Evolutionary conservation across 2,113 vertebrate species (phyloP).

Genomic region (Notiomystis cincta): DNA sequence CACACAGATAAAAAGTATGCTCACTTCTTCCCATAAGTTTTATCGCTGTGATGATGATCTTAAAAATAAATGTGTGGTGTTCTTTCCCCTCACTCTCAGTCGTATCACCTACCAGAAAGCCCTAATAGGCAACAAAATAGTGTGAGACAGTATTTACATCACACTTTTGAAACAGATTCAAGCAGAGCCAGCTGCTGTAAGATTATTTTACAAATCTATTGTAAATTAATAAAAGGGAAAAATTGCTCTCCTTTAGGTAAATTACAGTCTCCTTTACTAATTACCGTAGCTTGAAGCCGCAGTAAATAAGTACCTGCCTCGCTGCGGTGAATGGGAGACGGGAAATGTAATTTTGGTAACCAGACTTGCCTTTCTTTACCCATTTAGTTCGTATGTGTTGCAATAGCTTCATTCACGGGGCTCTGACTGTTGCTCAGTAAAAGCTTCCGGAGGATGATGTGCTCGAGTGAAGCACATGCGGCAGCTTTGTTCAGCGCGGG

Average conservation of each 20-base stretch:
- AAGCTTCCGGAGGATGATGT: background rate
- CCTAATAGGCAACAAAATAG: constrained; percentile 48
- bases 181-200: constrained; percentile 45
- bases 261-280: background rate
- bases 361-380: background rate
- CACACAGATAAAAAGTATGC: background rate
- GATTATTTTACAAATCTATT: constrained; percentile 52
- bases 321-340: background rate
- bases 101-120: constrained; percentile 53
- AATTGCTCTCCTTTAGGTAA: background rate
- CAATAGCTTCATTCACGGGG: background rate
- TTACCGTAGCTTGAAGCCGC: background rate
- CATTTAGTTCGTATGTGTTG: background rate
- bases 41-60: constrained; percentile 5
- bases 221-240: constrained; percentile 29
- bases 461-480: background rate
- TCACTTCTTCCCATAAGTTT: background rate
- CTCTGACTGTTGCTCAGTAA: background rate
- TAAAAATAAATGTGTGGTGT: constrained; percentile 49
- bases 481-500: background rate
- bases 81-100: constrained; percentile 33
- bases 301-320: constrained; percentile 25
- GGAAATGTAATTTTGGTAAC: background rate
- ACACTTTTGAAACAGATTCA: constrained; percentile 54
- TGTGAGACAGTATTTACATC: constrained; percentile 61